Evolutionary conservation across 2,888 invertebrate genomes (phyloP).

Genomic region (Suillia variegata): DNA sequence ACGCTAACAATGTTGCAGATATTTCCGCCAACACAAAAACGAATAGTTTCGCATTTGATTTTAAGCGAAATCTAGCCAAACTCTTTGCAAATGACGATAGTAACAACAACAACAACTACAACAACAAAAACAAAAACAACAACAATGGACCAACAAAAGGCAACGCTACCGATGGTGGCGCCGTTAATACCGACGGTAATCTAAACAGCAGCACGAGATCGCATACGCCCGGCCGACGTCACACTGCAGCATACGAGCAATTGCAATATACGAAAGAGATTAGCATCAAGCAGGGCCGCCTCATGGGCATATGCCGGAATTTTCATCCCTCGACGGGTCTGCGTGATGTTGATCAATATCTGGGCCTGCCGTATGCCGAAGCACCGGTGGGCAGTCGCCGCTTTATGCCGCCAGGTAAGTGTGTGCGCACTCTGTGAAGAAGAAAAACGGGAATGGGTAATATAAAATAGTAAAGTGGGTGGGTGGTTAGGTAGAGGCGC

Average conservation of each 20-base stretch:
- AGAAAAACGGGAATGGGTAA: not conserved
- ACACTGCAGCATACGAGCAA: slow-evolving; percentile 54
- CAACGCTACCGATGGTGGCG: not conserved
- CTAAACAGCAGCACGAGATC: slow-evolving; percentile 26
- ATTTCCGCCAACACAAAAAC: too few species aligned
- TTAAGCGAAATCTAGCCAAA: slow-evolving; percentile 39
- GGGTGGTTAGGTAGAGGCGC: not conserved
- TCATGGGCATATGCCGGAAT: slow-evolving; percentile 72
- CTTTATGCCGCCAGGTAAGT: slow-evolving; percentile 82
- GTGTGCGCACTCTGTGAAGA: not conserved
- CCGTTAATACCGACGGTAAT: slow-evolving; percentile 1
- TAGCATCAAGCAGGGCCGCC: slow-evolving; percentile 70
- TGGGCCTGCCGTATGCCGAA: slow-evolving; percentile 83
- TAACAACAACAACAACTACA: too few species aligned
- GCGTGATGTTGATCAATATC: slow-evolving; percentile 73
- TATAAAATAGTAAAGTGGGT: not conserved
- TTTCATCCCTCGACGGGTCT: slow-evolving; percentile 67
- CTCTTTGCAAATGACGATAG: slow-evolving; percentile 36
- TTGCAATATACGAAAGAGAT: slow-evolving; percentile 67
- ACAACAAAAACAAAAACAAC: too few species aligned
- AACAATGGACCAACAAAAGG: slow-evolving; percentile 15
- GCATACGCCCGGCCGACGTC: slow-evolving; percentile 47
- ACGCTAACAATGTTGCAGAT: slow-evolving; percentile 17
- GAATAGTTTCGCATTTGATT: slow-evolving; percentile 36
- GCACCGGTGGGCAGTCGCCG: slow-evolving; percentile 75